Percentiles rank a stretch among this genome's conserved stretches.
phyloP scores from a whole-genome alignment of 1,140 invertebrate species.

The Tyrophagus putrescentiae region DNA sequence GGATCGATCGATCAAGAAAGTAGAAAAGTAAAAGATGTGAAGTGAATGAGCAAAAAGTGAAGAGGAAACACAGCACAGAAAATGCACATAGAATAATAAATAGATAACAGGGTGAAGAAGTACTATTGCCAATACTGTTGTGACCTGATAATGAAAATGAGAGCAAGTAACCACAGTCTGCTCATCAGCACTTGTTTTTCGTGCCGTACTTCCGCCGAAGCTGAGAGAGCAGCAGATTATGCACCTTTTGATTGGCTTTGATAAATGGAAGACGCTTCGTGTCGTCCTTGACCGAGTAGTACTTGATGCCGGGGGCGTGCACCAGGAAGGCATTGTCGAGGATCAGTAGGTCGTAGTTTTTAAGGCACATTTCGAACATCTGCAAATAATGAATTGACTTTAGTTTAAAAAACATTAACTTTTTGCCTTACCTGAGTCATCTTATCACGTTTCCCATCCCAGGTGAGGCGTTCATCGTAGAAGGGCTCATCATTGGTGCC shows the following conservation, averaged over 20 bases:
- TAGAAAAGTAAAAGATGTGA: too few relatives aligned
- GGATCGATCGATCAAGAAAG: too few relatives aligned
- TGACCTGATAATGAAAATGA: not conserved
- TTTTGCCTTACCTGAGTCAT: slow-evolving; percentile 59
- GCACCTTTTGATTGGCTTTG: slow-evolving; percentile 44
- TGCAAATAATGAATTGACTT: slow-evolving; percentile 32
- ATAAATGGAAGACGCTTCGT: slow-evolving; percentile 40
- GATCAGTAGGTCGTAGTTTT: slow-evolving; percentile 55
- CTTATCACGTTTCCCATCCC: slow-evolving; percentile 69
- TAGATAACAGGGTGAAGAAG: not conserved
- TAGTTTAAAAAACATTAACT: not conserved
- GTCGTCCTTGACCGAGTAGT: slow-evolving; percentile 31
- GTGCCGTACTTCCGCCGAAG: slow-evolving; percentile 30
- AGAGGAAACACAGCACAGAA: too few relatives aligned
- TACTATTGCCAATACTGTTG: not conserved
- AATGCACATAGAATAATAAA: too few relatives aligned
- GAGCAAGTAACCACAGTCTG: not conserved
- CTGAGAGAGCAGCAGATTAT: slow-evolving; percentile 42
- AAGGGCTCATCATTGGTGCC: slow-evolving; percentile 59
- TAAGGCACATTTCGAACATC: slow-evolving; percentile 64
- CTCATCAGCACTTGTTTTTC: slow-evolving; percentile 21
- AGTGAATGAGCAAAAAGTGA: too few relatives aligned
- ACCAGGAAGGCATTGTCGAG: slow-evolving; percentile 61
- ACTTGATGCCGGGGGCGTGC: slow-evolving; percentile 53
- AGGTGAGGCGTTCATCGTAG: slow-evolving; percentile 59